Conservation (phyloP, 2,113 vertebrate genomes). For the Taurulus bubalis region DNA sequence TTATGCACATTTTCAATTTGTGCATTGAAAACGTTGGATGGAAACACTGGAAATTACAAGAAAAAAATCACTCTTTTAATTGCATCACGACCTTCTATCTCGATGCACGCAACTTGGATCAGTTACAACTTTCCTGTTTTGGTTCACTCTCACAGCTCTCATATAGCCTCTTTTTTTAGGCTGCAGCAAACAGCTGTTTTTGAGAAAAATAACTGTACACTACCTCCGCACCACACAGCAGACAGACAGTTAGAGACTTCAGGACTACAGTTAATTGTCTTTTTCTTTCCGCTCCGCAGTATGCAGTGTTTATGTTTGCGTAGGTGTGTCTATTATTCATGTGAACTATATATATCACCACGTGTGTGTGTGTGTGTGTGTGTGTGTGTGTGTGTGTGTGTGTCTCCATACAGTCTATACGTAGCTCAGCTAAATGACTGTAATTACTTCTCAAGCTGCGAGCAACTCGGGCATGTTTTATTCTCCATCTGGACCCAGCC, state of each 20-base stretch:
- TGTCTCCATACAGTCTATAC: not conserved
- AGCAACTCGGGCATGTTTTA: constrained; percentile 18
- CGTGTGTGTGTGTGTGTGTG: constrained; percentile 1
- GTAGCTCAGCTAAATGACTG: constrained; percentile 5
- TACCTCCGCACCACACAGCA: not conserved
- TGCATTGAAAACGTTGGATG: too few species aligned
- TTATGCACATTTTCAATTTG: too few species aligned
- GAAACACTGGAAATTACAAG: too few species aligned
- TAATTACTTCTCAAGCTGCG: constrained; percentile 37
- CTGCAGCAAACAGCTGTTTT: not conserved
- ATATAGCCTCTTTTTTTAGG: not conserved
- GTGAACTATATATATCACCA: constrained; percentile 7
- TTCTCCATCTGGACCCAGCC: constrained; percentile 22
- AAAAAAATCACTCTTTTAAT: not conserved
- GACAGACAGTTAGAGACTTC: not conserved
- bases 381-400: not conserved
- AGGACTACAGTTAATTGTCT: not conserved
- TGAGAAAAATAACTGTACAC: not conserved
- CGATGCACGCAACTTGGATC: not conserved
- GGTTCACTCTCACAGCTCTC: not conserved
- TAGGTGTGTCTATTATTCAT: constrained; percentile 24
- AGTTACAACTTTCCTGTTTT: not conserved
- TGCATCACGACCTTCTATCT: not conserved
- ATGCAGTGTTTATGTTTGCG: constrained; percentile 5
- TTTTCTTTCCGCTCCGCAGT: not conserved